phyloP scores from a whole-genome alignment of 2,113 vertebrate species.

The Brachirus orientalis region DNA sequence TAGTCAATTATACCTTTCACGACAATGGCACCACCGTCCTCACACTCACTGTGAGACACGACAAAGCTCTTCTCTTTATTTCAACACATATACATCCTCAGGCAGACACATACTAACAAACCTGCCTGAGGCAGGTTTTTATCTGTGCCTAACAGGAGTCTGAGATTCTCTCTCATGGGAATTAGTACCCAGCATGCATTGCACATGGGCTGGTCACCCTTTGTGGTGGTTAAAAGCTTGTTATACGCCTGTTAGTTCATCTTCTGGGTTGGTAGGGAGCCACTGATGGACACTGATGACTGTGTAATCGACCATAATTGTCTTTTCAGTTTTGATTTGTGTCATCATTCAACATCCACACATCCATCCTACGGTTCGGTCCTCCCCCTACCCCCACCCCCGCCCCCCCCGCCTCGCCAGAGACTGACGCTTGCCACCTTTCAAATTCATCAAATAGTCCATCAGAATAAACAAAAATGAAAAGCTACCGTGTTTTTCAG shows the following conservation, averaged over 20 bases:
- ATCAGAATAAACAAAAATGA: conserved; percentile 72
- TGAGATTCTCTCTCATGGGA: conserved; percentile 75
- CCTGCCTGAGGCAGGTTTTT: conserved; percentile 68
- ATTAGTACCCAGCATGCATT: conserved; percentile 78
- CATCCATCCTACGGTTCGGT: conserved; percentile 80
- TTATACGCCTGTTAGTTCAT: conserved; percentile 99
- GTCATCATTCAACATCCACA: conserved; percentile 90
- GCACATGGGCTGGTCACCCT: conserved; percentile 90
- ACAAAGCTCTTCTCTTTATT: conserved; percentile 44
- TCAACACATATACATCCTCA: conserved; percentile 48
- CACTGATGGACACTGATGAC: conserved; percentile 94
- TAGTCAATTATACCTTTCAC: conserved; percentile 51
- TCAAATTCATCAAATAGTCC: conserved; percentile 66
- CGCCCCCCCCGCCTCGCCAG: conserved; percentile 33
- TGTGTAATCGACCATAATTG: conserved; percentile 99
- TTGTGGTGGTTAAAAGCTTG: conserved; percentile 99
- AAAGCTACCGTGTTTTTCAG: conserved; percentile 61
- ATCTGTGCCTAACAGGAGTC: conserved; percentile 73
- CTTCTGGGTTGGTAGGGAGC: conserved; percentile 87
- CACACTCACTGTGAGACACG: conserved; percentile 23
- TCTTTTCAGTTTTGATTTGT: conserved; percentile 99
- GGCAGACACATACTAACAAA: conserved; percentile 53
- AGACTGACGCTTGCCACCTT: conserved; percentile 70
- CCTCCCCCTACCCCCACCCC: too few relatives aligned
- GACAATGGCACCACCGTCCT: conserved; percentile 43